Conservation (phyloP, 2,888 invertebrate genomes). For the Meandrusa payeni region DNA sequence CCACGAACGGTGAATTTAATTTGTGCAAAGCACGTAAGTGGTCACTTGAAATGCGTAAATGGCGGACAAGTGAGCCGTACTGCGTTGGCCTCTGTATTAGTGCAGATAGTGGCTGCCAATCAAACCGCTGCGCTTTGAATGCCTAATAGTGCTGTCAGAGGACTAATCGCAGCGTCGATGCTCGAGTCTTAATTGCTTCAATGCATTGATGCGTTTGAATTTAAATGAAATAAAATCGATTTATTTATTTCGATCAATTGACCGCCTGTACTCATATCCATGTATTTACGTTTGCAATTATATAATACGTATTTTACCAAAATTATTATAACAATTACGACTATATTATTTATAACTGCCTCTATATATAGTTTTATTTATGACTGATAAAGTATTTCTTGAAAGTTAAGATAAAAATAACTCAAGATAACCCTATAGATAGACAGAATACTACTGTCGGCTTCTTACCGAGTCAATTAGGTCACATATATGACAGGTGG, state of each 20-base stretch:
- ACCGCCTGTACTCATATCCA: no score
- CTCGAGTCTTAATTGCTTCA: slow-evolving; percentile 18
- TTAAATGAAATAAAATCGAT: slow-evolving; percentile 6
- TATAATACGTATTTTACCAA: no score
- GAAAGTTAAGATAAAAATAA: no score
- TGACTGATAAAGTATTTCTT: no score
- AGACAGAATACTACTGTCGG: no score
- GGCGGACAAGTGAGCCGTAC: slow-evolving; percentile 39
- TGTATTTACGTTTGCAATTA: no score
- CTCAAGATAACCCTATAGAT: no score
- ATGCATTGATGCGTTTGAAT: slow-evolving; percentile 10
- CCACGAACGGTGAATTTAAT: slow-evolving; percentile 59
- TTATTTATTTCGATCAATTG: slow-evolving; percentile 1
- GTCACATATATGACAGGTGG: no score
- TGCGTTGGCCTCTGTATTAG: slow-evolving; percentile 26
- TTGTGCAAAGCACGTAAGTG: slow-evolving; percentile 50
- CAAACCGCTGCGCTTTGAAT: slow-evolving; percentile 35
- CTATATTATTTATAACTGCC: no score
- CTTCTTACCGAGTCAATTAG: no score
- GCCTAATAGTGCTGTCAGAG: slow-evolving; percentile 43
- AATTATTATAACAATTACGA: no score
- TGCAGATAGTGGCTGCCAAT: slow-evolving; percentile 33
- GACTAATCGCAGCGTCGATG: slow-evolving; percentile 21
- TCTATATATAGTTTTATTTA: no score
- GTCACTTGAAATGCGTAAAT: slow-evolving; percentile 41